These are phyloP conservation scores for Folsomia manolachei DNA, from an alignment of 2,888 invertebrate species.

Conservation along the genomic window DNA sequence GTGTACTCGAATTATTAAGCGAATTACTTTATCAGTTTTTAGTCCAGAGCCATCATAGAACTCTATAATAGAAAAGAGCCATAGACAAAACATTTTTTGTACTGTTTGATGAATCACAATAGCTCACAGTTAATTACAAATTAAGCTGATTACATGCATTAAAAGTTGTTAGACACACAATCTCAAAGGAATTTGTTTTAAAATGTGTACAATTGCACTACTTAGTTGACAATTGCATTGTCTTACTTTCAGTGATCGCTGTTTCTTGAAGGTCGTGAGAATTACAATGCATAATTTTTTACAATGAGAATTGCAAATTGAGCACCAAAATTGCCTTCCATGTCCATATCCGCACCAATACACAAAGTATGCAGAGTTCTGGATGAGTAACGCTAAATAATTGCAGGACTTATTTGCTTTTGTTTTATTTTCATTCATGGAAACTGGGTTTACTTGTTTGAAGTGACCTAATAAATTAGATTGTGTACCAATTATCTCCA, in stretches of 20 bases:
- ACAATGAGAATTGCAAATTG: too few species aligned
- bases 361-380: too few species aligned
- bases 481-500: not conserved
- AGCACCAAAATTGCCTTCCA: not conserved
- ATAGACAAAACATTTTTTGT: too few species aligned
- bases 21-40: too few species aligned
- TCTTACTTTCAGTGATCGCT: not conserved
- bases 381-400: too few species aligned
- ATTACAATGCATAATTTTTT: not conserved
- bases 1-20: too few species aligned
- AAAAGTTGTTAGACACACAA: not conserved
- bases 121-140: too few species aligned
- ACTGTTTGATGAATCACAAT: too few species aligned
- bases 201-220: not conserved
- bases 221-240: not conserved
- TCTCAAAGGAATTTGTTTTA: not conserved
- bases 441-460: not conserved
- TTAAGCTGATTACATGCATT: too few species aligned
- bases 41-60: too few species aligned
- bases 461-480: not conserved
- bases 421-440: not conserved
- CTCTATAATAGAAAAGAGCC: too few species aligned
- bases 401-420: not conserved
- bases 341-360: not conserved
- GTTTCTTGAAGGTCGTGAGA: not conserved